Percentiles rank a stretch among this genome's conserved stretches.
phyloP scores from a whole-genome alignment of 2,888 invertebrate species.

The Argynnis bischoffii region DNA sequence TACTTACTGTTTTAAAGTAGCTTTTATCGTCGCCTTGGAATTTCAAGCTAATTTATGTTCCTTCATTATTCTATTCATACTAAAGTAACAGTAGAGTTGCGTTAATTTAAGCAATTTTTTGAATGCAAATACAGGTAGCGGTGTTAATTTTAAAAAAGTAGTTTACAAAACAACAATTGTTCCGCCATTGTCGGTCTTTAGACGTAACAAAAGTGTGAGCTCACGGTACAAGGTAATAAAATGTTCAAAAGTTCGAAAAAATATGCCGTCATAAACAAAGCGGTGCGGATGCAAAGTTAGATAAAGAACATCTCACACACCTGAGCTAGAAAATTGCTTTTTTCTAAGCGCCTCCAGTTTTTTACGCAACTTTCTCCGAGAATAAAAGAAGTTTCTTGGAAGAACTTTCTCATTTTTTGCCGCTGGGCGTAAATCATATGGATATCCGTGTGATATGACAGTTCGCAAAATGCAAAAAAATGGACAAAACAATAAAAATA shows the following conservation, averaged over 20 bases:
- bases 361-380: slow-evolving; percentile 79
- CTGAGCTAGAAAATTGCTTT: slow-evolving; percentile 83
- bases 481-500: slow-evolving; percentile 47
- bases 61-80: slow-evolving; percentile 37
- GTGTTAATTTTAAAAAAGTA: slow-evolving; percentile 53
- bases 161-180: slow-evolving; percentile 71
- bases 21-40: slow-evolving; percentile 49
- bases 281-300: slow-evolving; percentile 82
- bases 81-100: slow-evolving; percentile 44
- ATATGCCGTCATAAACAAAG: slow-evolving; percentile 79
- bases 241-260: slow-evolving; percentile 80
- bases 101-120: slow-evolving; percentile 45
- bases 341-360: slow-evolving; percentile 80
- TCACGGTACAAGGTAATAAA: slow-evolving; percentile 76
- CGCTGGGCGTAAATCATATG: slow-evolving; percentile 69
- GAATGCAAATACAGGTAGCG: slow-evolving; percentile 64
- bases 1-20: slow-evolving; percentile 57
- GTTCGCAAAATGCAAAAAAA: slow-evolving; percentile 57
- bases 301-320: slow-evolving; percentile 83
- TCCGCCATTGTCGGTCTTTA: slow-evolving; percentile 57
- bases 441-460: slow-evolving; percentile 63
- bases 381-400: slow-evolving; percentile 79
- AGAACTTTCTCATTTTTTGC: slow-evolving; percentile 74
- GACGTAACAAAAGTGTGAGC: slow-evolving; percentile 59
- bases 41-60: slow-evolving; percentile 38